Evolutionary conservation across 2,797 vertebrate species (phyloP).

Genomic region (Echeneis naucrates): DNA sequence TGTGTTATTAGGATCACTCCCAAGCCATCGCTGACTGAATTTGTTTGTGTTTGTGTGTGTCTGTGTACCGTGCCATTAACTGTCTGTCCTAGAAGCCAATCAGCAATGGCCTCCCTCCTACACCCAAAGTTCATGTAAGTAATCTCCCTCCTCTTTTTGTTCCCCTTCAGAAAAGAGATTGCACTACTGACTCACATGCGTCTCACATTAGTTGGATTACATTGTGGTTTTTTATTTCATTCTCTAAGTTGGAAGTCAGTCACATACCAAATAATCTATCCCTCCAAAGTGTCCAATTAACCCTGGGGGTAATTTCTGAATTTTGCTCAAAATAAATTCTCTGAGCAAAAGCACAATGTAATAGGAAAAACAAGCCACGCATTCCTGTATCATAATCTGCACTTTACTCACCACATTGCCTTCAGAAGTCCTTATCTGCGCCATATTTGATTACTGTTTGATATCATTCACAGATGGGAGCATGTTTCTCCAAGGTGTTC

Average conservation of each 20-base stretch:
- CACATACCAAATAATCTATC: not conserved
- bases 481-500: constrained; percentile 99
- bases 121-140: constrained; percentile 99
- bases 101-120: constrained; percentile 97
- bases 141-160: constrained; percentile 13
- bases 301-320: not conserved
- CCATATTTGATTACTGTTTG: not conserved
- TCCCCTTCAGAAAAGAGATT: not conserved
- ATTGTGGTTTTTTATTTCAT: not conserved
- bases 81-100: constrained; percentile 88
- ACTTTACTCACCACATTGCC: not conserved
- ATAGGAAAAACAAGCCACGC: not conserved
- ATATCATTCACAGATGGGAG: constrained; percentile 90
- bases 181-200: not conserved
- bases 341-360: not conserved
- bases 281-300: not conserved
- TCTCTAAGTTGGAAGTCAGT: not conserved
- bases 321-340: not conserved
- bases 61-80: not conserved
- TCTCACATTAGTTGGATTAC: not conserved
- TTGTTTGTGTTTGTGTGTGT: not conserved
- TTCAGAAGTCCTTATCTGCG: not conserved
- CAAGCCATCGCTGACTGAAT: not conserved
- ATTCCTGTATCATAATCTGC: not conserved
- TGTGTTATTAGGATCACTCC: not conserved